Conservation (phyloP, 2,888 invertebrate genomes). For the Homarus gammarus region DNA sequence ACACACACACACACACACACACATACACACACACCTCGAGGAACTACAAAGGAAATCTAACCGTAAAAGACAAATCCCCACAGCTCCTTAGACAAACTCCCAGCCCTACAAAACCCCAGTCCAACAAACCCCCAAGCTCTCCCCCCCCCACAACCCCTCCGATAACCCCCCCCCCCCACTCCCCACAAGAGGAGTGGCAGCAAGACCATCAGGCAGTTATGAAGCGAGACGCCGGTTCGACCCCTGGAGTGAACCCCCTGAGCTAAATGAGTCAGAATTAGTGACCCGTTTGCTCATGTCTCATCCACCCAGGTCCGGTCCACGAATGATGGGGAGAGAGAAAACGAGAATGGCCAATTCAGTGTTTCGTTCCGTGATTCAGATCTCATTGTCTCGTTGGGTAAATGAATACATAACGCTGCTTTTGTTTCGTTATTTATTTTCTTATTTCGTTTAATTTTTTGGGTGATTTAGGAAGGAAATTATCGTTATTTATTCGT, state of each 20-base stretch:
- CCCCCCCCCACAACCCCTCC: not conserved
- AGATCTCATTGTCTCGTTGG: not conserved
- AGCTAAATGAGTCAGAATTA: slow-evolving; percentile 47
- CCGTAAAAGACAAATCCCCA: too few species aligned
- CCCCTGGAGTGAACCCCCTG: slow-evolving; percentile 37
- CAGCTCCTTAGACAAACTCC: too few species aligned
- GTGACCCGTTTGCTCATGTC: slow-evolving; percentile 35
- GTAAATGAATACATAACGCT: not conserved
- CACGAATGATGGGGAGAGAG: not conserved
- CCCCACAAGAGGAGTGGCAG: not conserved
- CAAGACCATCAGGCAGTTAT: not conserved
- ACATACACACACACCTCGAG: too few species aligned
- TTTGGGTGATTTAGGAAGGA: too few species aligned
- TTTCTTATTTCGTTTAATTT: too few species aligned
- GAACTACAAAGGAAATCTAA: too few species aligned
- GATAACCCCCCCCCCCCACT: not conserved
- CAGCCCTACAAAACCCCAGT: too few species aligned
- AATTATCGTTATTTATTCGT: too few species aligned
- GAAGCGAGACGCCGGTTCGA: slow-evolving; percentile 32
- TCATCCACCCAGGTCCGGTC: slow-evolving; percentile 25
- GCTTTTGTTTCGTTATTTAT: too few species aligned
- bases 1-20: too few species aligned
- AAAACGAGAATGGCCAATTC: not conserved
- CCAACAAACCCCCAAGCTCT: not conserved
- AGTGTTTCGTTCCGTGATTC: not conserved